A percentile compares a stretch with the other conserved stretches of the same genome.
Conservation (phyloP, 1,140 invertebrate genomes). For the Sesamia nonagrioides region DNA sequence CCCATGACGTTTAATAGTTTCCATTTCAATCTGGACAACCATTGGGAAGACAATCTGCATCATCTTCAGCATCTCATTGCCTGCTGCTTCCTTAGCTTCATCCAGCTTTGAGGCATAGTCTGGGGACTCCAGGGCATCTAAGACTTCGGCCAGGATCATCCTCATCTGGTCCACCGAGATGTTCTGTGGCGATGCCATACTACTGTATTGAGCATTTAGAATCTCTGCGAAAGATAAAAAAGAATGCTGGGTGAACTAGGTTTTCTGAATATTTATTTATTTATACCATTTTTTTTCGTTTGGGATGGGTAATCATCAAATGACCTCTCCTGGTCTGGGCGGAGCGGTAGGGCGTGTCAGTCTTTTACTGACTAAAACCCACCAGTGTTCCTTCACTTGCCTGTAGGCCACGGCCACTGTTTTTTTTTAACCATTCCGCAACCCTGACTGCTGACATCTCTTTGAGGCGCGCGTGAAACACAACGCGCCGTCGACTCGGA, state of each 20-base stretch:
- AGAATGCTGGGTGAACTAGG: neutral
- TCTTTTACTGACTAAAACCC: too few species aligned
- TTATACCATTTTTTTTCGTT: too few species aligned
- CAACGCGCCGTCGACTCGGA: too few species aligned
- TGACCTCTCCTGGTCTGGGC: too few species aligned
- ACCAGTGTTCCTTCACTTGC: too few species aligned
- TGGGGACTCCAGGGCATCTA: conserved; percentile 91
- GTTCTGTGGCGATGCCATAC: conserved; percentile 78
- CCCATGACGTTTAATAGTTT: conserved; percentile 81
- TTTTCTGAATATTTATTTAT: too few species aligned
- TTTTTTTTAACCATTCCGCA: too few species aligned
- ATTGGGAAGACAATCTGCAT: conserved; percentile 92
- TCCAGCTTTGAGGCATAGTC: conserved; percentile 93
- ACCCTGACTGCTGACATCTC: too few species aligned
- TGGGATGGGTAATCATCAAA: too few species aligned
- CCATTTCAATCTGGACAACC: conserved; percentile 84
- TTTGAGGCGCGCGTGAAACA: too few species aligned
- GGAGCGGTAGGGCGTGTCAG: too few species aligned
- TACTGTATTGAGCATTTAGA: conserved; percentile 18
- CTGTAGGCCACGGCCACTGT: too few species aligned
- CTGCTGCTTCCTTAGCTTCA: conserved; percentile 93
- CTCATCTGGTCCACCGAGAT: conserved; percentile 81
- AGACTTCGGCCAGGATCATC: conserved; percentile 90
- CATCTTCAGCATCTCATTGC: conserved; percentile 97
- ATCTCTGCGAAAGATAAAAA: conserved; percentile 11